These are phyloP conservation scores for Eupithecia subfuscata DNA, from an alignment of 2,888 invertebrate genomes.

Conservation along the genomic window DNA sequence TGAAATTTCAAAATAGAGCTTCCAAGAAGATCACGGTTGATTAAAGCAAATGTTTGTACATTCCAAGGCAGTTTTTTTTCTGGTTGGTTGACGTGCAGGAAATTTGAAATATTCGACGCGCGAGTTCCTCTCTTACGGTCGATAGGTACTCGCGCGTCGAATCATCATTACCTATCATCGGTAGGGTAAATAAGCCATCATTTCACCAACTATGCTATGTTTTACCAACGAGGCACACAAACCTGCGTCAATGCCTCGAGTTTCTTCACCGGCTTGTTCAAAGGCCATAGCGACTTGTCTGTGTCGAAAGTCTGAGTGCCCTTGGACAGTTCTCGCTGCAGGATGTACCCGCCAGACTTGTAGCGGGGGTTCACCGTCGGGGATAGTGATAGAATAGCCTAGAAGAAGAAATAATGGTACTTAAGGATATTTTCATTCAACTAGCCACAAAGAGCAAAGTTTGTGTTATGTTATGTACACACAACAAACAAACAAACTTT, in stretches of 20 bases:
- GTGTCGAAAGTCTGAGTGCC: constrained; percentile 90
- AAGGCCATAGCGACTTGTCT: constrained; percentile 87
- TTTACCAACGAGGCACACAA: not conserved
- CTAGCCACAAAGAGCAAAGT: too few species aligned
- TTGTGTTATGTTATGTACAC: too few species aligned
- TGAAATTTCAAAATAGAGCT: not conserved
- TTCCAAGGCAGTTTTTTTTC: not conserved
- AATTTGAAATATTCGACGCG: too few species aligned
- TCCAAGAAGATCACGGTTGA: not conserved
- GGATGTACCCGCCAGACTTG: constrained; percentile 79
- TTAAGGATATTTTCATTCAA: not conserved
- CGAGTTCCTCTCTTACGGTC: too few species aligned
- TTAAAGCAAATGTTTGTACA: not conserved
- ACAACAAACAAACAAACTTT: too few species aligned
- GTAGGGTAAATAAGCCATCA: not conserved
- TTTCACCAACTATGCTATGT: too few species aligned
- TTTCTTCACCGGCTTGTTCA: constrained; percentile 89
- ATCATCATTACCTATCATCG: too few species aligned
- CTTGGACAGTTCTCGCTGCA: constrained; percentile 86
- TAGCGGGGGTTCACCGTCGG: constrained; percentile 74
- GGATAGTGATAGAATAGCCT: constrained; percentile 83
- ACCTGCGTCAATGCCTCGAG: constrained; percentile 85
- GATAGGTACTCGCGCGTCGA: too few species aligned
- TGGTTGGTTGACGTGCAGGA: too few species aligned
- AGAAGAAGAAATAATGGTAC: constrained; percentile 38